Percentiles rank a stretch among this genome's conserved stretches.
These are phyloP conservation scores for Etheostoma nigrum DNA, from an alignment of 2,797 vertebrate species.

Conservation along the genomic window DNA sequence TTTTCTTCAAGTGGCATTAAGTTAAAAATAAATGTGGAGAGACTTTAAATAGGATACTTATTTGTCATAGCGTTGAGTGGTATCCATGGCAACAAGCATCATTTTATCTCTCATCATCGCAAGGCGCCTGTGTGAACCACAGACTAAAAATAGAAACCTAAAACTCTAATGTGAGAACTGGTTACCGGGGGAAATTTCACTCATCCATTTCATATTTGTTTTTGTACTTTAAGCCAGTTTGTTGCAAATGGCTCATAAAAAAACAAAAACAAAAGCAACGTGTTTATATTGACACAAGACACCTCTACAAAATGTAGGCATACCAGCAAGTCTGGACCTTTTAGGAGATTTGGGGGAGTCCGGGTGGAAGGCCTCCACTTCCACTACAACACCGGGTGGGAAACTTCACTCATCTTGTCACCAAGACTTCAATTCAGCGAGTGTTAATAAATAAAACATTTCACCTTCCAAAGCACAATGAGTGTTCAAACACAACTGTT, in stretches of 20 bases:
- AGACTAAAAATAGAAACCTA: not conserved
- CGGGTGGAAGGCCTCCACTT: not conserved
- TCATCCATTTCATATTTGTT: not conserved
- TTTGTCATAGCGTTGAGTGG: slow-evolving; percentile 1
- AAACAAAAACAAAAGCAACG: too few species aligned
- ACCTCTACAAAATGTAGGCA: too few species aligned
- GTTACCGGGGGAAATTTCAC: too few species aligned
- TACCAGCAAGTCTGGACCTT: slow-evolving; percentile 13
- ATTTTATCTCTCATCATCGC: not conserved
- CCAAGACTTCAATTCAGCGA: slow-evolving; percentile 21
- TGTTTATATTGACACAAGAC: too few species aligned
- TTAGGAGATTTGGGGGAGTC: not conserved
- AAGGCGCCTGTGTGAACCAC: not conserved
- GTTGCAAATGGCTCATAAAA: too few species aligned
- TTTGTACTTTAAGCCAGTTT: not conserved
- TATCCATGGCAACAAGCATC: slow-evolving; percentile 52
- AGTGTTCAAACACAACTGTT: slow-evolving; percentile 9
- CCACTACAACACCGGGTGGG: not conserved
- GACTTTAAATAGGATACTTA: not conserved
- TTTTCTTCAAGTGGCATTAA: not conserved
- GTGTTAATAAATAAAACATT: not conserved
- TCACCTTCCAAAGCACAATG: slow-evolving; percentile 8
- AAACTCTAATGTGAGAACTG: too few species aligned
- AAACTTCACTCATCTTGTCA: slow-evolving; percentile 17
- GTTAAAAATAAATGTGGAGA: slow-evolving; percentile 7